Evolutionary conservation across 2,888 invertebrate genomes (phyloP).

Genomic region (Macrosiphum euphorbiae): DNA sequence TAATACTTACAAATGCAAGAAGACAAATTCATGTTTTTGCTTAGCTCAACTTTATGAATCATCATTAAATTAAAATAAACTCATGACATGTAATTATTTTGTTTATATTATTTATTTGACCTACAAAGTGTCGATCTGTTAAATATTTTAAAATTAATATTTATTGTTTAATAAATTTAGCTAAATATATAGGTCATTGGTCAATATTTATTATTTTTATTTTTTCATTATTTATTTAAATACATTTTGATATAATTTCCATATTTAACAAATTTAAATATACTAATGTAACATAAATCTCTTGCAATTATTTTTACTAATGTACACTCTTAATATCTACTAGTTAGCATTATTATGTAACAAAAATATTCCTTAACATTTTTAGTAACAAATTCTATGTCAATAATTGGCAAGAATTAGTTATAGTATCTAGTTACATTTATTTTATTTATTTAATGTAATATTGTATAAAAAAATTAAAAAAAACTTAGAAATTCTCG

Average conservation of each 20-base stretch:
- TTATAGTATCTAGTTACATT: neutral
- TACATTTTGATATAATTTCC: neutral
- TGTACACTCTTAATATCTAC: neutral
- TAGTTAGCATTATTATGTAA: neutral
- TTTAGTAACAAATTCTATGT: neutral
- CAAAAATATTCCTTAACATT: neutral
- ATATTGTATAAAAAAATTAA: neutral
- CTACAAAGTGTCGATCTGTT: neutral
- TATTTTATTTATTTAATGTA: neutral
- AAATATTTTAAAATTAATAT: conserved; percentile 16
- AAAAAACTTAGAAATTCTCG: neutral
- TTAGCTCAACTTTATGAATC: conserved; percentile 17
- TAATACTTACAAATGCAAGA: neutral
- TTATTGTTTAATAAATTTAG: neutral
- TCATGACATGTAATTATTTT: conserved; percentile 44
- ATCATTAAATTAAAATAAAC: conserved; percentile 19
- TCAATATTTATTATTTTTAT: neutral
- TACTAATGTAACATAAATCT: neutral
- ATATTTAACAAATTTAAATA: neutral
- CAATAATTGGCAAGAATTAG: neutral
- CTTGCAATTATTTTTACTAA: neutral
- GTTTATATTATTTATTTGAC: conserved; percentile 25
- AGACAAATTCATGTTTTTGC: conserved; percentile 26
- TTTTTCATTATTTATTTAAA: neutral
- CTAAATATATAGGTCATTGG: conserved; percentile 15